Evolutionary conservation across 2,888 invertebrate genomes (phyloP), one percentile per base, ranked within the genome.

Genomic region (Conops quadrifasciatus): DNA sequence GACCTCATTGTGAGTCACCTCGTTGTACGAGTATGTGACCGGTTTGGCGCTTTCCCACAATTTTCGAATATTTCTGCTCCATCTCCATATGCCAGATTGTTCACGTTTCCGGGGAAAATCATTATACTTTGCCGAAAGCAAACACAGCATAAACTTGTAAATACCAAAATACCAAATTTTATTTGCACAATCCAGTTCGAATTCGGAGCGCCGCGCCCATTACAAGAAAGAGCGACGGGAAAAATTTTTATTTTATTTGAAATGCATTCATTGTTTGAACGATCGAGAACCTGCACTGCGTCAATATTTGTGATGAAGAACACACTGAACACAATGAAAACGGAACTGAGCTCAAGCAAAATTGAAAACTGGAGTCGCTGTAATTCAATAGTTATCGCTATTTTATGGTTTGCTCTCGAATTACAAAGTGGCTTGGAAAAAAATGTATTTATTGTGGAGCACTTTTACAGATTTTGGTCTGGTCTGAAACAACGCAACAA

Each of bases 311-410:
- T 43, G 19, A 21, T 1, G 53, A n/a, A 53, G 9, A 49, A 49
- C 49, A n/a, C 2, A n/a, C 4, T n/a, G 49, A 49, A n/a, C 13
- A 21, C 49, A 49, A 53, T 1, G 53, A 21, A 21, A 53, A 9
- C 53, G n/a, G 7, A 53, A 53, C 9, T 21, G 21, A 11, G 21
- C 19, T n/a, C 16, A 49, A n/a, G 5, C 16, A n/a, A 49, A 4
- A 49, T 49, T 13, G 49, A 49, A 13, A 49, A 49, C n/a, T 49
- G 19, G 4, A 16, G 19, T 16, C n/a, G 24, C 28, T 65, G 65
- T 36, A 51, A 65, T 65, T 65, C 30, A 65, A 65, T 65, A n/a
- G n/a, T n/a, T n/a, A 65, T 24, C 30, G n/a, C 49, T 24, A n/a
- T 51, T 65, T 65, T 65, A 63, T 28, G 49, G 47, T 59, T 24